These are phyloP conservation scores for Sinhomidia bicolor DNA, from an alignment of 2,888 invertebrate genomes.

Conservation along the genomic window DNA sequence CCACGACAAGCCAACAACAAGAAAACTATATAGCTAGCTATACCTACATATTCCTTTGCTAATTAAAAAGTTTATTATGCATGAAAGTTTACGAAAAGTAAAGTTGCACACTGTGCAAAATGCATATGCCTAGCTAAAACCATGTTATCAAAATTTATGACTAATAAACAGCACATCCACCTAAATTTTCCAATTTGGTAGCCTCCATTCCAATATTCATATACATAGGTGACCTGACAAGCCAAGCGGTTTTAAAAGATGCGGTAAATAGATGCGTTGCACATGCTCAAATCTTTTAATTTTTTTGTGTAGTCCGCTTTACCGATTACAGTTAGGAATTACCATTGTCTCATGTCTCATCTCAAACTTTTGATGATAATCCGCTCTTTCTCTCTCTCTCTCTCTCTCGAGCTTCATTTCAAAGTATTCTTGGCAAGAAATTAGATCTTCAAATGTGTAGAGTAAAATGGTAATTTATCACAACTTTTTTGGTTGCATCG, in stretches of 20 bases:
- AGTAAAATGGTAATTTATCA: constrained; percentile 54
- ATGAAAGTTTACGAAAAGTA: background rate
- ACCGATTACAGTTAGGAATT: too few relatives aligned
- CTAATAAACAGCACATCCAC: constrained; percentile 2
- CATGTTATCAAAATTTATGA: background rate
- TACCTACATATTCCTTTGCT: too few relatives aligned
- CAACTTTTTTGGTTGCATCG: constrained; percentile 36
- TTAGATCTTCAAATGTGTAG: constrained; percentile 48
- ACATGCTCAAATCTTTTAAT: background rate
- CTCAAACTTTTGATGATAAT: background rate
- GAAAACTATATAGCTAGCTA: constrained; percentile 11
- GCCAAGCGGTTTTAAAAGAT: background rate
- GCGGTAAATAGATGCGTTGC: too few relatives aligned
- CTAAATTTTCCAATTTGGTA: background rate
- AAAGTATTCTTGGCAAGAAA: constrained; percentile 58
- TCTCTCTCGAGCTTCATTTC: background rate
- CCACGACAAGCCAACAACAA: background rate
- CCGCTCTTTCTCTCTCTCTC: background rate
- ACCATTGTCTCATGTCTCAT: background rate
- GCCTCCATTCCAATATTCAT: background rate
- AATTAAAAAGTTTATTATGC: constrained; percentile 16
- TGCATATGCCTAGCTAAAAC: background rate
- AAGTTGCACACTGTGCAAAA: background rate
- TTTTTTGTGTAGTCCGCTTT: background rate
- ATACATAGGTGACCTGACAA: background rate